Percentiles rank a stretch among this genome's conserved stretches.
Conservation (phyloP, 2,113 vertebrate genomes). For the Atrichornis clamosus region DNA sequence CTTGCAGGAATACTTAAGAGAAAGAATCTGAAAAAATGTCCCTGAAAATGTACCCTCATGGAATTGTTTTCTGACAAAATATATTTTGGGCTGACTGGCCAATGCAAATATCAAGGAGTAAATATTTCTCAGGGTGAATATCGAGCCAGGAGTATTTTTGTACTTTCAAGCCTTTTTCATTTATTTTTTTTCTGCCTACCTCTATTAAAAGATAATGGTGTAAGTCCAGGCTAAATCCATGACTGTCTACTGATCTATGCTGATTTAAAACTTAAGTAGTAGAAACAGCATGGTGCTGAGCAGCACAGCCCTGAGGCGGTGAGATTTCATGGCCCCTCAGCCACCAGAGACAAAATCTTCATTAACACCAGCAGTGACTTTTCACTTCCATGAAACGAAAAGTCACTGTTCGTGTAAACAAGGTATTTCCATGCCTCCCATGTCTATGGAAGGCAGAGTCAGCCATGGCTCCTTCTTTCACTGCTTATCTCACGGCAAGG, state of each 20-base stretch:
- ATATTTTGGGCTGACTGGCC: background rate
- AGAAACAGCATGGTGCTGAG: background rate
- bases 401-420: background rate
- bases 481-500: background rate
- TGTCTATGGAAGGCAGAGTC: background rate
- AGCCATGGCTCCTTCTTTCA: background rate
- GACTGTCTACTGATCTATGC: background rate
- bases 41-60: background rate
- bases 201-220: background rate
- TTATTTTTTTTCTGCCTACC: background rate
- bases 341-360: background rate
- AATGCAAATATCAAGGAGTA: constrained; percentile 8
- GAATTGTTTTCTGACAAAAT: constrained; percentile 9
- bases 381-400: background rate
- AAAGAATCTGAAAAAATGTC: background rate
- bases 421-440: background rate
- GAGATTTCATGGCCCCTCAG: background rate
- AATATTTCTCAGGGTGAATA: background rate
- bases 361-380: background rate
- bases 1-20: background rate
- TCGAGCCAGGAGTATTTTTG: background rate
- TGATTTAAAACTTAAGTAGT: background rate
- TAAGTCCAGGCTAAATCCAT: background rate
- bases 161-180: background rate
- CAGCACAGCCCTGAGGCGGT: background rate